Conservation (phyloP, 2,797 vertebrate species). For the Sardinella longiceps region DNA sequence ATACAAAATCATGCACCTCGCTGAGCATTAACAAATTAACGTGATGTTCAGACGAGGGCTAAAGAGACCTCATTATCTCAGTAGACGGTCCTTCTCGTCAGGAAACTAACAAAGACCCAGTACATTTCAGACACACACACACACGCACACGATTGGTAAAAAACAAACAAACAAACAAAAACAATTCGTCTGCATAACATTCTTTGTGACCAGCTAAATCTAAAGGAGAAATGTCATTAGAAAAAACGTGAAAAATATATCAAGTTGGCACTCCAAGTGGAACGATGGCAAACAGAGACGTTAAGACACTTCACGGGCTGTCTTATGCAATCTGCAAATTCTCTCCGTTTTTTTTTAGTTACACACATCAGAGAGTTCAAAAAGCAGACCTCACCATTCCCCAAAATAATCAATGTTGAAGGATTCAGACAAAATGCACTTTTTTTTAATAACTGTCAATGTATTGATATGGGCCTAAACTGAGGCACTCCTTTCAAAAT, state of each 20-base stretch:
- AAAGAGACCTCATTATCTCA: background rate
- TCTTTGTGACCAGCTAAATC: background rate
- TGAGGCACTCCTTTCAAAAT: background rate
- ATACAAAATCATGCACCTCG: background rate
- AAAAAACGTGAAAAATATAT: background rate
- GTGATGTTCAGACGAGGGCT: background rate
- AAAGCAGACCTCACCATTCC: background rate
- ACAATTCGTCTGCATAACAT: background rate
- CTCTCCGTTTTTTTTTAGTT: background rate
- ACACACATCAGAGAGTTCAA: background rate
- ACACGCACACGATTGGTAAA: background rate
- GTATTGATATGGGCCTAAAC: background rate
- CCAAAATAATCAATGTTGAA: background rate
- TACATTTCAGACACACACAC: background rate
- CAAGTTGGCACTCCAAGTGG: background rate
- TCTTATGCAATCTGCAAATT: background rate
- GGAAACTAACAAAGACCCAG: background rate
- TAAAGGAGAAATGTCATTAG: background rate
- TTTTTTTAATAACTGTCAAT: background rate
- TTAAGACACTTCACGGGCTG: constrained; percentile 7
- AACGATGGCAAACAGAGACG: background rate
- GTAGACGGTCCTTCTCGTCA: background rate
- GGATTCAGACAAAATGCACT: background rate
- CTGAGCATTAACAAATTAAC: background rate
- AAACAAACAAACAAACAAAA: background rate